Evolutionary conservation across 2,888 invertebrate species (phyloP).

Genomic region (Sarcophaga carnaria): DNA sequence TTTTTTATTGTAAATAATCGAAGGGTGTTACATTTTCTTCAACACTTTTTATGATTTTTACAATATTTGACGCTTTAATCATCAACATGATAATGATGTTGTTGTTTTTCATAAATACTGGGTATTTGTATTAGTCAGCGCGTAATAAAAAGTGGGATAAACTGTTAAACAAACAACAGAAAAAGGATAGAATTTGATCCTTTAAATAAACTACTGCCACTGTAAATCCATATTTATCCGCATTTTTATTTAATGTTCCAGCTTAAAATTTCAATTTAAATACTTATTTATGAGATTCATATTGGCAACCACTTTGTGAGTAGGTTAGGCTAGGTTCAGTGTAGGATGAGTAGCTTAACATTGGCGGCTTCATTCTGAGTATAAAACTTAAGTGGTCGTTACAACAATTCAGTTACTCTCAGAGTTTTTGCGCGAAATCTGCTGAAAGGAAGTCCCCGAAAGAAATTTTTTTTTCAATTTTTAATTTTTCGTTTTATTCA

Average conservation of each 20-base stretch:
- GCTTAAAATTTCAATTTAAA: constrained; percentile 7
- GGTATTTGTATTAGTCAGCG: no score
- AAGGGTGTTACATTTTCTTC: constrained; percentile 51
- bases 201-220: constrained; percentile 14
- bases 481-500: no score
- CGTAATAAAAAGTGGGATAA: constrained; percentile 42
- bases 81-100: not conserved
- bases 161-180: constrained; percentile 30
- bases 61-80: constrained; percentile 33
- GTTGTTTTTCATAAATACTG: constrained; percentile 10
- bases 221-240: not conserved
- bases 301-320: not conserved
- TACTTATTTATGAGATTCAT: not conserved
- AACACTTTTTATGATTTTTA: constrained; percentile 50
- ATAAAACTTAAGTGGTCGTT: no score
- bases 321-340: no score
- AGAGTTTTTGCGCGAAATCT: no score
- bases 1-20: constrained; percentile 35
- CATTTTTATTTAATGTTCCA: constrained; percentile 8
- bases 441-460: no score
- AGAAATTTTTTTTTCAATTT: no score
- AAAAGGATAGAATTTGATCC: constrained; percentile 35
- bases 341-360: no score
- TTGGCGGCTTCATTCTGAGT: no score
- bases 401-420: no score